Base-by-base conservation (phyloP, 2,113 vertebrate genomes). In the Synchiropus splendidus region DNA sequence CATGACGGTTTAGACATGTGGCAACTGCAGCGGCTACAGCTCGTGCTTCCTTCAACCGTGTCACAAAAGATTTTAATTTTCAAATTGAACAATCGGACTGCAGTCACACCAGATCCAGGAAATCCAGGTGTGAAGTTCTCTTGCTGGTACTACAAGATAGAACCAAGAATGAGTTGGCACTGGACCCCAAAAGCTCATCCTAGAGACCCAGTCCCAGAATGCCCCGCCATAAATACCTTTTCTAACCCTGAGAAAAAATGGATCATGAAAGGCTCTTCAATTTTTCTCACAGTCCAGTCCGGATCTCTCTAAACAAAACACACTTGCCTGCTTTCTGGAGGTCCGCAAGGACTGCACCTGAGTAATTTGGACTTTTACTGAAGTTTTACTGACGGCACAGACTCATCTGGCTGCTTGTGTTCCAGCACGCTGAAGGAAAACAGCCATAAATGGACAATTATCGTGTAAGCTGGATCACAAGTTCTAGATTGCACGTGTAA, bases 71-170 rank as follows among this genome's bases (percentile, higher is more conserved):
- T 17, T 35, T 35, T 2, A 18, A 13, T 44, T 14, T 39, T 31
- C 16, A 44, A 55, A 53, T 18, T 27, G 34, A 35, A 35, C 34
- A 12, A 27, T 35, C 12, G 34, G 36, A 51, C 54, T 46, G 47
- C 60, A 36, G 27, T 16, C 43, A 58, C 11, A 51, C 36, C 56
- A 63, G 50, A 42, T 48, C 47, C 54, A 57, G 44, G 18, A 54
- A 75, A 46, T 44, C 16, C 58, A 72, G 42, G 33, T 70, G 63
- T 63, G 73, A 75, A 72, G 70, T 42, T 41, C 58, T 64, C 30
- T 31, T 31, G 47, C 44, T 18, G 9, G 46, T 62, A 64, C 48
- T 64, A 47, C 52, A 67, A 65, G 18, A 69, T 56, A 21, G 42
- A 60, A 54, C 21, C 21, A n/a, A 10, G 18, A 12, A 77, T 69